Conservation (phyloP, 2,888 invertebrate species). For the Oligia strigilis region DNA sequence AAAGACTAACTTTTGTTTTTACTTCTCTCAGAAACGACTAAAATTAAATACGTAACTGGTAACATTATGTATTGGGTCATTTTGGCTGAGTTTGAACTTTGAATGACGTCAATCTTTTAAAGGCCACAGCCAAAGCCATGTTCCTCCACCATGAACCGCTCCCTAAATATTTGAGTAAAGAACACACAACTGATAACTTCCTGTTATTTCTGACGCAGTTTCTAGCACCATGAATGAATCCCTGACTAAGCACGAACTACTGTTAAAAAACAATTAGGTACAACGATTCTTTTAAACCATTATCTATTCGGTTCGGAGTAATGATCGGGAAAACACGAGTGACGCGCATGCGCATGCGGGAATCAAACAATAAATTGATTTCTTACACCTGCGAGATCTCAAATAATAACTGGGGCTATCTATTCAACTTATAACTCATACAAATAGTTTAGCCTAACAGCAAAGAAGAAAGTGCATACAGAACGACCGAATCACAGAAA, state of each 20-base stretch:
- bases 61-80: background rate
- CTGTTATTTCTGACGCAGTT: slow-evolving; percentile 7
- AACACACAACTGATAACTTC: background rate
- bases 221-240: background rate
- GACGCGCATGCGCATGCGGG: slow-evolving; percentile 32
- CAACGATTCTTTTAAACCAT: background rate
- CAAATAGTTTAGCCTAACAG: slow-evolving; percentile 14
- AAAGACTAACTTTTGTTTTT: background rate
- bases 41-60: background rate
- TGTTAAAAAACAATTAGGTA: slow-evolving; percentile 9
- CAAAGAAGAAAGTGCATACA: background rate
- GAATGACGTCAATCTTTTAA: background rate
- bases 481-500: slow-evolving; percentile 48
- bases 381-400: slow-evolving; percentile 18
- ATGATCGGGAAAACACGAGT: slow-evolving; percentile 20
- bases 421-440: slow-evolving; percentile 9
- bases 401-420: slow-evolving; percentile 11
- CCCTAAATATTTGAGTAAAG: slow-evolving; percentile 1
- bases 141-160: background rate
- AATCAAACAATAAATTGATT: slow-evolving; percentile 21
- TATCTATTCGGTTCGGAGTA: slow-evolving; percentile 31
- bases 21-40: background rate
- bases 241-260: background rate
- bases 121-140: background rate
- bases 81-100: background rate